Evolutionary conservation across 1,140 invertebrate species (phyloP).

Genomic region (Coboldia fuscipes): DNA sequence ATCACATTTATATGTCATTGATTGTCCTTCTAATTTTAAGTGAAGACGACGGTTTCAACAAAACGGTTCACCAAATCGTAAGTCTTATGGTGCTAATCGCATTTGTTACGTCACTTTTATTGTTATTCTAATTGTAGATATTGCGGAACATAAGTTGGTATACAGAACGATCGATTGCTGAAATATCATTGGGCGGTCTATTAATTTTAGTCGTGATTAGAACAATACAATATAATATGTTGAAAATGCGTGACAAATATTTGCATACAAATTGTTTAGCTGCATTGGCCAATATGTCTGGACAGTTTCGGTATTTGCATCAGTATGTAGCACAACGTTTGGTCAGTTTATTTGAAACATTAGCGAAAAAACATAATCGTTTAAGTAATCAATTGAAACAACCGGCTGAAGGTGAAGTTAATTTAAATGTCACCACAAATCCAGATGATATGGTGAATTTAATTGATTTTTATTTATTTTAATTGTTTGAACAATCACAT

Average conservation of each 20-base stretch:
- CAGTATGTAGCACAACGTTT: conserved; percentile 90
- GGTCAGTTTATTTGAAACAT: conserved; percentile 68
- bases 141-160: conserved; percentile 82
- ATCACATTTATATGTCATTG: conserved; percentile 98
- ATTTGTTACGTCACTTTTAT: neutral
- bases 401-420: conserved; percentile 13
- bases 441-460: conserved; percentile 16
- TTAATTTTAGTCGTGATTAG: conserved; percentile 85
- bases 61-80: conserved; percentile 83
- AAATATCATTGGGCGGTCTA: conserved; percentile 89
- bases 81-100: conserved; percentile 21
- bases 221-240: conserved; percentile 95
- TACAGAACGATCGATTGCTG: conserved; percentile 67
- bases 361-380: conserved; percentile 56
- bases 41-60: conserved; percentile 92
- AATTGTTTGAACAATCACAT: no score
- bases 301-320: conserved; percentile 82
- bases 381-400: conserved; percentile 25
- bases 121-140: conserved; percentile 30
- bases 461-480: no score
- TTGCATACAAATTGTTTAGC: conserved; percentile 93
- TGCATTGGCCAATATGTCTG: conserved; percentile 93
- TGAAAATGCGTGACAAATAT: conserved; percentile 91
- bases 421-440: conserved; percentile 17
- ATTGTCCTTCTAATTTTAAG: conserved; percentile 92